These are phyloP conservation scores for Typhlichthys subterraneus DNA, from an alignment of 2,797 vertebrate species.

Conservation along the genomic window DNA sequence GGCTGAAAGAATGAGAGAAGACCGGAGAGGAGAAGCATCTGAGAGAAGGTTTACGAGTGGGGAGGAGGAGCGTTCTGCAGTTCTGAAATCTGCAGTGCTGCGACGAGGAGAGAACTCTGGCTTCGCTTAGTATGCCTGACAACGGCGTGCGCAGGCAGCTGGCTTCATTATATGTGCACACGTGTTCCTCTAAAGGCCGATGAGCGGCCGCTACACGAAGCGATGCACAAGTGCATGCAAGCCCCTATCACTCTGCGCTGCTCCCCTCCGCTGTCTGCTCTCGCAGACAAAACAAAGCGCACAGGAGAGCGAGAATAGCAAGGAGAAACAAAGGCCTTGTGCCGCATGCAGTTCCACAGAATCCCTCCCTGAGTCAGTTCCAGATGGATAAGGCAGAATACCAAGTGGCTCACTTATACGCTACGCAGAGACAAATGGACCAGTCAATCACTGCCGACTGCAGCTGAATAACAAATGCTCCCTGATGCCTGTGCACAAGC, in stretches of 20 bases:
- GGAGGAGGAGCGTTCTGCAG: not conserved
- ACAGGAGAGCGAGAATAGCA: constrained; percentile 33
- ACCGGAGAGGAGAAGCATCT: constrained; percentile 11
- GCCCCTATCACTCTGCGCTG: constrained; percentile 10
- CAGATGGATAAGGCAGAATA: constrained; percentile 75
- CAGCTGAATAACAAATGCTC: constrained; percentile 67
- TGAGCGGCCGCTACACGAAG: constrained; percentile 37
- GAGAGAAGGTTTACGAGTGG: constrained; percentile 8
- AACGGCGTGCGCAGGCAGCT: constrained; percentile 49
- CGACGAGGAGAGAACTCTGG: constrained; percentile 33
- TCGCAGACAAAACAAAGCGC: constrained; percentile 8
- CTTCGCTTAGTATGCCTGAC: constrained; percentile 67
- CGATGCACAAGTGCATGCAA: constrained; percentile 19
- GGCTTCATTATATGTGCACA: constrained; percentile 52
- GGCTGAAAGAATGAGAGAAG: constrained; percentile 7
- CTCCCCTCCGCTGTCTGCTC: constrained; percentile 29
- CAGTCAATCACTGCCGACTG: constrained; percentile 73
- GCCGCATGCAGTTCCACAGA: constrained; percentile 56
- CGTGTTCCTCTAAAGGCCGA: constrained; percentile 36
- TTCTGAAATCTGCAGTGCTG: constrained; percentile 47
- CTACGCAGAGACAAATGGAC: constrained; percentile 72
- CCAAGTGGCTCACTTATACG: constrained; percentile 74
- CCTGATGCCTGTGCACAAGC: constrained; percentile 21
- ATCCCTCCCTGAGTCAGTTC: constrained; percentile 65
- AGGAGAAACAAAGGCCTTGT: constrained; percentile 41